Percentiles rank a stretch among this genome's conserved stretches.
Conservation (phyloP, 2,888 invertebrate species). For the Eristalis tenax region DNA sequence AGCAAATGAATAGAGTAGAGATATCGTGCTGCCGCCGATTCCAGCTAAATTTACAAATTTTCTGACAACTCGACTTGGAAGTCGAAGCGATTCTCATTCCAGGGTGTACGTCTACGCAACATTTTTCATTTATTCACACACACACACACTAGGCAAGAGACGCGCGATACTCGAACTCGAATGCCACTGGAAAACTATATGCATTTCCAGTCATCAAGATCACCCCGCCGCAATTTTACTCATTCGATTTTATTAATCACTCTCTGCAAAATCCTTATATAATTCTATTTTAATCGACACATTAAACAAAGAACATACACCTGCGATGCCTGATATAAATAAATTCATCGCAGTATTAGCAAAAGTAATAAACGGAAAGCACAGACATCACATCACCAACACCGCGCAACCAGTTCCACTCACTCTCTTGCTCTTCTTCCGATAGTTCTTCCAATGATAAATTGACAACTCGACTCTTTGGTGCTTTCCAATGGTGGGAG, state of each 20-base stretch:
- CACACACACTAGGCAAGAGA: constrained; percentile 18
- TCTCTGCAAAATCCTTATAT: constrained; percentile 20
- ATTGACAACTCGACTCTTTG: constrained; percentile 70
- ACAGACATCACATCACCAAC: constrained; percentile 8
- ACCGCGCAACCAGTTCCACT: constrained; percentile 22
- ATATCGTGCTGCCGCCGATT: constrained; percentile 60
- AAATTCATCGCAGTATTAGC: constrained; percentile 12
- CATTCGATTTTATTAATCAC: background rate
- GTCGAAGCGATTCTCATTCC: constrained; percentile 53
- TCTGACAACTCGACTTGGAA: constrained; percentile 71
- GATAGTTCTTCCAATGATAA: constrained; percentile 42
- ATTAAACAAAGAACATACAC: constrained; percentile 12
- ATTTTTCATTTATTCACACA: constrained; percentile 42
- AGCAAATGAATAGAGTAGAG: constrained; percentile 30
- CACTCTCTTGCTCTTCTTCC: constrained; percentile 12
- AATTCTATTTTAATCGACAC: constrained; percentile 31
- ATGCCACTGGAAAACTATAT: constrained; percentile 57
- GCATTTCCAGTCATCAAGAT: constrained; percentile 53
- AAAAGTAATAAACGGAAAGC: constrained; percentile 45
- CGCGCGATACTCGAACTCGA: constrained; percentile 69
- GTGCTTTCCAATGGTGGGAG: constrained; percentile 34
- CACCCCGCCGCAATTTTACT: constrained; percentile 8
- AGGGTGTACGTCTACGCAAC: constrained; percentile 57
- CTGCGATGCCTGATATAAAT: background rate
- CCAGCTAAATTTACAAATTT: constrained; percentile 57